These are phyloP conservation scores for Cossypha caffra DNA, from an alignment of 2,797 vertebrate species.

Conservation along the genomic window DNA sequence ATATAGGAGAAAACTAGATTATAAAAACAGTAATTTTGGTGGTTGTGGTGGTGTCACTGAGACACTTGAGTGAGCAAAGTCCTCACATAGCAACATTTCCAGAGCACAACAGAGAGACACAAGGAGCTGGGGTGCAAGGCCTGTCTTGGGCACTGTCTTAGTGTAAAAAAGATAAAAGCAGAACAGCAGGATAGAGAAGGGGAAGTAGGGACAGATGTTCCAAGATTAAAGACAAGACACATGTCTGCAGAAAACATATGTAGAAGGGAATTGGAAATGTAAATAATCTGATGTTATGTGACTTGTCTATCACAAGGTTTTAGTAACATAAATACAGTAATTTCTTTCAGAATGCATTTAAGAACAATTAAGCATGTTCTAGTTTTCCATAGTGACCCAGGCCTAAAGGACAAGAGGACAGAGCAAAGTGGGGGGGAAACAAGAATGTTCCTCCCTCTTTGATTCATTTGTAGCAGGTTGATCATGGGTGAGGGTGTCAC, in stretches of 20 bases:
- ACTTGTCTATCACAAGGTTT: background rate
- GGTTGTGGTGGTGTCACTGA: background rate
- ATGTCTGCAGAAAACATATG: background rate
- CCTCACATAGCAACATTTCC: fast-evolving
- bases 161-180: background rate
- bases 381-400: background rate
- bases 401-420: fast-evolving
- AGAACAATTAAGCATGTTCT: background rate
- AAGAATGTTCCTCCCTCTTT: background rate
- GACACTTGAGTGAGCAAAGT: background rate
- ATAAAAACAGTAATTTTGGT: background rate
- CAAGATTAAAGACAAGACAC: background rate
- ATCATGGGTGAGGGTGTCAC: fast-evolving
- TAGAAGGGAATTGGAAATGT: background rate
- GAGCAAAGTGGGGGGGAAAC: background rate
- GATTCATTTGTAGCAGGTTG: fast-evolving
- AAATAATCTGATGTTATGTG: background rate
- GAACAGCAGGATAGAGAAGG: background rate
- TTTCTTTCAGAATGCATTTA: background rate
- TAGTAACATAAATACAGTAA: background rate
- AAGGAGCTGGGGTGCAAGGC: background rate
- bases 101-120: background rate
- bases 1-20: background rate
- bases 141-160: background rate
- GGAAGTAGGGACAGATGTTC: background rate